Percentiles rank a stretch among this genome's conserved stretches.
These are phyloP conservation scores for Oophaga sylvatica DNA, from an alignment of 2,797 vertebrate genomes.

Conservation along the genomic window DNA sequence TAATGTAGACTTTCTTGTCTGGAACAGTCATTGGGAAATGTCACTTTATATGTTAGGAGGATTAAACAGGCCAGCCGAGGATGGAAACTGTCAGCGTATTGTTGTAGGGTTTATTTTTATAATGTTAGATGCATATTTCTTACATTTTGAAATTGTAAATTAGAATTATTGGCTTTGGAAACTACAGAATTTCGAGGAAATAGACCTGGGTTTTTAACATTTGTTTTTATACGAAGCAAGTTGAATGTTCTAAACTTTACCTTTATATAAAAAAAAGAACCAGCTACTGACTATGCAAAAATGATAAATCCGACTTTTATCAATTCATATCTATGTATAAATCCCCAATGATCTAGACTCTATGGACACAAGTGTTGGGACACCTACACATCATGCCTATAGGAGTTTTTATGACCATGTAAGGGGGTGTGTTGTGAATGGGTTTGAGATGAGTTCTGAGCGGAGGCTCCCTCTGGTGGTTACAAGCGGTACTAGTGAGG, in stretches of 20 bases:
- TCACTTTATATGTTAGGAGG: slow-evolving; percentile 11
- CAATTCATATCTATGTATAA: not conserved
- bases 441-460: no score
- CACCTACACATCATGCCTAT: not conserved
- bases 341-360: not conserved
- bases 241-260: not conserved
- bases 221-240: not conserved
- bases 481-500: no score
- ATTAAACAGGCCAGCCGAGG: not conserved
- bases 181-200: not conserved
- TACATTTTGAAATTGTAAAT: not conserved
- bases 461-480: no score
- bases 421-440: no score
- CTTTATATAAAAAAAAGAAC: not conserved
- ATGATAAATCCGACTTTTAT: not conserved
- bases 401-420: no score
- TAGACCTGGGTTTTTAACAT: not conserved
- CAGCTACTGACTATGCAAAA: not conserved
- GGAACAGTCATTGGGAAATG: slow-evolving; percentile 17
- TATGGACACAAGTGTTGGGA: not conserved
- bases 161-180: not conserved
- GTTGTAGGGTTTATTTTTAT: not conserved
- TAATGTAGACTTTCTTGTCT: slow-evolving; percentile 32
- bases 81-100: not conserved
- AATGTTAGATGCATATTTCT: not conserved